Evolutionary conservation across 2,113 vertebrate species (phyloP), one percentile per base, ranked within the genome.

Genomic region (Bettongia penicillata): DNA sequence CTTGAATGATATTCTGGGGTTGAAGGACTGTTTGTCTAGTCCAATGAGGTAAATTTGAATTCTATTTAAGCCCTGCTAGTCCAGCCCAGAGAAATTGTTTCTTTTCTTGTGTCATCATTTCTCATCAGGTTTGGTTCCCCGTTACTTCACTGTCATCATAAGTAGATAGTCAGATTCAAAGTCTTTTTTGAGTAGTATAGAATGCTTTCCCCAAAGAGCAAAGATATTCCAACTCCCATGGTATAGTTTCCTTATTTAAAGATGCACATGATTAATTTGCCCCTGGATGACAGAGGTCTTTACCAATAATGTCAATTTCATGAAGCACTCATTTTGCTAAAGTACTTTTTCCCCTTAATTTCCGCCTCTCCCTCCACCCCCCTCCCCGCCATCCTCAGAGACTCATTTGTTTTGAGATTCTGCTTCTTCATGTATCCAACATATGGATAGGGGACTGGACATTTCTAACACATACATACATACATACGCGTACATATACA

Each of bases 181-280:
- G 51, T 91, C 91, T 97, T 31, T 31, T 84, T 77, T n/a, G 61
- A 19, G n/a, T n/a, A 77, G 61, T 14, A n/a, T 4, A 77, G 61
- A 77, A n/a, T n/a, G 14, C 4, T n/a, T 96, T 96, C 89, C 92
- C 93, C 96, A 94, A 95, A 89, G 91, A 95, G 91, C 90, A 95
- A 97, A 93, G 92, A 91, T 97, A 97, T 96, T 97, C 94, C 57
- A 94, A 16, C 91, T 93, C 93, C 90, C 94, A 2, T 0, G 95
- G 96, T 95, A 89, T 84, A 23, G 90, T 55, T 94, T 53, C 94
- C 96, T 31, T 93, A 91, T 93, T 94, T 96, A 93, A 97, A 96
- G 92, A 96, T 91, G 91, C 51, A 14, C 89, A 57, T 11, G 0
- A 97, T 94, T 96, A 91, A 95, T 97, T 96, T 95, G 95, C 84